These are phyloP conservation scores for Anas bernieri DNA, from an alignment of 2,797 vertebrate genomes.

Conservation along the genomic window DNA sequence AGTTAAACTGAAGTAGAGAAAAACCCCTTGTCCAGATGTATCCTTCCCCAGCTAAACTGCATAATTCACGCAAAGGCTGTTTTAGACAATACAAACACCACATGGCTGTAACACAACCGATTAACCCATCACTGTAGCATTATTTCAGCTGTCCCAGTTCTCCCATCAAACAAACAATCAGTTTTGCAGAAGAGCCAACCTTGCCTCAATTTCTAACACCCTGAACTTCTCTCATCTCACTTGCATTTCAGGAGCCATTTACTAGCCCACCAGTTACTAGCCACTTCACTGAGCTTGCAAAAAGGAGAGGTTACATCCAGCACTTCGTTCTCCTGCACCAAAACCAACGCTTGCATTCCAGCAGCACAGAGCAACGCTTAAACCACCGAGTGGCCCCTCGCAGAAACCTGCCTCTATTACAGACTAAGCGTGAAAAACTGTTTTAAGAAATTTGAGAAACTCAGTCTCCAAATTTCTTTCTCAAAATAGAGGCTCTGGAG, in stretches of 20 bases:
- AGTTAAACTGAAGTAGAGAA: background rate
- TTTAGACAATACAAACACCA: background rate
- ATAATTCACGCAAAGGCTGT: background rate
- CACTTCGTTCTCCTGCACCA: background rate
- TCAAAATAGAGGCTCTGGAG: background rate
- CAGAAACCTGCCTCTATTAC: background rate
- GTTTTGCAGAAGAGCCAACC: background rate
- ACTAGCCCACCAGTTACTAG: background rate
- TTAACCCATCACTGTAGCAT: accelerated
- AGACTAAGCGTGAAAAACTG: background rate
- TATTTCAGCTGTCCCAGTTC: background rate
- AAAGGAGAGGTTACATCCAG: too few relatives aligned
- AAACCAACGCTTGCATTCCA: accelerated
- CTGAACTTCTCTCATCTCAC: too few relatives aligned
- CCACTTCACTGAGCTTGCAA: background rate
- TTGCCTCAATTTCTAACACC: background rate
- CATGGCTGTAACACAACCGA: too few relatives aligned
- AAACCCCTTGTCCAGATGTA: background rate
- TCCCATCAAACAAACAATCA: background rate
- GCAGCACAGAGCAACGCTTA: accelerated
- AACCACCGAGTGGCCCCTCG: background rate
- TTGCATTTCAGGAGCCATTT: background rate
- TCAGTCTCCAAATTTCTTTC: background rate
- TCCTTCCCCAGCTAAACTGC: background rate
- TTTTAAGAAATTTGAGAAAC: background rate